phyloP scores from a whole-genome alignment of 2,797 vertebrate genomes.

The Sebastes diploproa region DNA sequence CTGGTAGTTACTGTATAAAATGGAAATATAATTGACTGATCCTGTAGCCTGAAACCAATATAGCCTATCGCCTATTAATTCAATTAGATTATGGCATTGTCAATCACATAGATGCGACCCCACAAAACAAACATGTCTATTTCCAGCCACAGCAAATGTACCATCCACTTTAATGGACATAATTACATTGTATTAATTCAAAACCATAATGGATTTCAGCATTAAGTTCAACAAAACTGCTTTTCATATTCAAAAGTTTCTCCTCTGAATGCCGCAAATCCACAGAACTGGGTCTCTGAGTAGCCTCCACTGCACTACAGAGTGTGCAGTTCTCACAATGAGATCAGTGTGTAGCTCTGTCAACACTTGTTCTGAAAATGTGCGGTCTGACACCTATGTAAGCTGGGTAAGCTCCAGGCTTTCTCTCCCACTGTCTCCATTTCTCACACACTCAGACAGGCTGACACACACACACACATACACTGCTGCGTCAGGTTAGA shows the following conservation, averaged over 20 bases:
- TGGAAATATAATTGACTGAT: not conserved
- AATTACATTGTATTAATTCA: not conserved
- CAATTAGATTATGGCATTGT: not conserved
- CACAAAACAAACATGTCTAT: not conserved
- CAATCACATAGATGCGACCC: not conserved
- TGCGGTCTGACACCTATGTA: conserved; percentile 70
- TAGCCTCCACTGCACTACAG: not conserved
- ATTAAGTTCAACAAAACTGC: not conserved
- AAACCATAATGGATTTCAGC: not conserved
- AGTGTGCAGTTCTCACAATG: conserved; percentile 49
- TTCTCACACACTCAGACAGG: conserved; percentile 45
- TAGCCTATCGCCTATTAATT: not conserved
- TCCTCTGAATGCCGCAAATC: not conserved
- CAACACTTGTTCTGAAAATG: conserved; percentile 64
- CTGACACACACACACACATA: conserved; percentile 18
- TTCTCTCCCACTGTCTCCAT: conserved; percentile 47
- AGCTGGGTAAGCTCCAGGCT: conserved; percentile 55
- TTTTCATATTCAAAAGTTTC: not conserved
- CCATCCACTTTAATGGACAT: not conserved
- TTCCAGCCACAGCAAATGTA: not conserved
- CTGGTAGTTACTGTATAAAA: not conserved
- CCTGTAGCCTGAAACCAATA: not conserved
- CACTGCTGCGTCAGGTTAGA: conserved; percentile 44
- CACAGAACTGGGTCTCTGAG: not conserved
- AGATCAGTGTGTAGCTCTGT: conserved; percentile 53